phyloP scores from a whole-genome alignment of 2,888 invertebrate species.

The Disparrhopalites patrizii region DNA sequence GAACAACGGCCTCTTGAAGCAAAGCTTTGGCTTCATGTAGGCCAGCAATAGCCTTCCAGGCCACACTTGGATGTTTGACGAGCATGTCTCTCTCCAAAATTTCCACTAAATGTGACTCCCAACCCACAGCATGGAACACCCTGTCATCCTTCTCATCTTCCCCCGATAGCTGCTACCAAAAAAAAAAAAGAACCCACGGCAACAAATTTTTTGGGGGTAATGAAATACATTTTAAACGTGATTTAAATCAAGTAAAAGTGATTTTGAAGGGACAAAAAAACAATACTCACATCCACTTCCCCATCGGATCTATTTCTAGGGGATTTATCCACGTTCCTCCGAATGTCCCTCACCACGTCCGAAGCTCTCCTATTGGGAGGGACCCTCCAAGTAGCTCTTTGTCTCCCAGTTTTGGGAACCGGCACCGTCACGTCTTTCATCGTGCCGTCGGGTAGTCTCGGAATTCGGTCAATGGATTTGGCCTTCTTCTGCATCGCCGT shows the following conservation, averaged over 20 bases:
- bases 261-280: no score
- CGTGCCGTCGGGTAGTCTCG: constrained; percentile 38
- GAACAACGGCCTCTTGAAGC: constrained; percentile 92
- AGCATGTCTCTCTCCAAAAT: constrained; percentile 90
- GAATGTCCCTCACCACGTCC: constrained; percentile 20
- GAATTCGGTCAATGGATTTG: constrained; percentile 45
- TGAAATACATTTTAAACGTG: background rate
- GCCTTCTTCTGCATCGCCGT: constrained; percentile 38
- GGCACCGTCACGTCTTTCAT: constrained; percentile 12
- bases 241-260: background rate
- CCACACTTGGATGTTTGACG: constrained; percentile 94
- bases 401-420: constrained; percentile 24
- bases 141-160: constrained; percentile 49
- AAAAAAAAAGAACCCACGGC: background rate
- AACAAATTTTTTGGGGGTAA: background rate
- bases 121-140: constrained; percentile 66
- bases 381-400: constrained; percentile 43
- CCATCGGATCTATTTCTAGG: constrained; percentile 44
- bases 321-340: constrained; percentile 25
- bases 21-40: constrained; percentile 81
- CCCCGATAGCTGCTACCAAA: constrained; percentile 34
- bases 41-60: constrained; percentile 93
- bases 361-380: constrained; percentile 37
- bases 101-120: constrained; percentile 72
- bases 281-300: constrained; percentile 44